Percentiles rank a stretch among this genome's conserved stretches.
Evolutionary conservation across 1,140 invertebrate genomes (phyloP).

Genomic region (Oryctes rhinoceros): DNA sequence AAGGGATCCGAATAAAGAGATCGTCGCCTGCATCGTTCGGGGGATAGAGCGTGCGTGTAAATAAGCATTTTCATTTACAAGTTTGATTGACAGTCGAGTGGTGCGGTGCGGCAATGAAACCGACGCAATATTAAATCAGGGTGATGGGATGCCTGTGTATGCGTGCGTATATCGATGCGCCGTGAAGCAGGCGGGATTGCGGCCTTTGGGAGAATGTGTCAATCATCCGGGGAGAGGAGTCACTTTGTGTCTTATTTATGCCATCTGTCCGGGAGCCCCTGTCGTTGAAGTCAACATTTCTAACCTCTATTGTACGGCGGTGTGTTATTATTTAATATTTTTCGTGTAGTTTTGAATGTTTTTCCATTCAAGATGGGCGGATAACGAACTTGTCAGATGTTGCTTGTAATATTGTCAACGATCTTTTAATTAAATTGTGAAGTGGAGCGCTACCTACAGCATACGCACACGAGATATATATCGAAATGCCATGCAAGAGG

Average conservation of each 20-base stretch:
- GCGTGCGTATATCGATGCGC: not conserved
- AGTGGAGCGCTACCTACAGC: too few relatives aligned
- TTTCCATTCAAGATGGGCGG: not conserved
- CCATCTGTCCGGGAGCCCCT: conserved; percentile 8
- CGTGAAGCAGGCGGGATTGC: not conserved
- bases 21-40: not conserved
- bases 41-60: conserved; percentile 2
- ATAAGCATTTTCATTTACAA: conserved; percentile 34
- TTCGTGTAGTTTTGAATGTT: conserved; percentile 31
- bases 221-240: not conserved
- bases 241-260: conserved; percentile 32
- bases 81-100: conserved; percentile 35
- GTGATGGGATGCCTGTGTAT: not conserved
- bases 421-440: conserved; percentile 27
- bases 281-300: not conserved
- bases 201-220: conserved; percentile 23
- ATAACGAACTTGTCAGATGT: not conserved
- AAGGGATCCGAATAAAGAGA: conserved; percentile 10
- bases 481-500: too few relatives aligned
- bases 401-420: conserved; percentile 26
- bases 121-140: conserved; percentile 31
- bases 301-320: conserved; percentile 1
- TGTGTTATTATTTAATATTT: conserved; percentile 34
- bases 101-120: conserved; percentile 13
- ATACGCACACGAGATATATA: too few relatives aligned